A percentile compares a stretch with the other conserved stretches of the same genome.
Conservation (phyloP, 2,113 vertebrate genomes). For the Indicator indicator region DNA sequence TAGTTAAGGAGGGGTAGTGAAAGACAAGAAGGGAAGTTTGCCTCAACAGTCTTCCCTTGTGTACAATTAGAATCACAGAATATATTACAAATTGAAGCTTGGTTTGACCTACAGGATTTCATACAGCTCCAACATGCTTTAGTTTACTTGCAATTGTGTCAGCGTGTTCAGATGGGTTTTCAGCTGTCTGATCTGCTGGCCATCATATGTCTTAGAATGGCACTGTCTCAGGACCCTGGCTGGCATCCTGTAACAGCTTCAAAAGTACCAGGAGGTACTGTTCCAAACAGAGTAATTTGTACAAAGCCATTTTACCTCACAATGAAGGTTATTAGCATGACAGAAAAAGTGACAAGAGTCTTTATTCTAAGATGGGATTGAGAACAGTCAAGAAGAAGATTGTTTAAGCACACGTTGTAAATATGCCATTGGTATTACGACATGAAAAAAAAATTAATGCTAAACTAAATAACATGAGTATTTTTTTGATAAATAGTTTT, state of each 20-base stretch:
- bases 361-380: neutral
- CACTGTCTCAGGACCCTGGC: neutral
- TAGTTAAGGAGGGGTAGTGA: neutral
- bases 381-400: neutral
- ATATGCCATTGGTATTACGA: neutral
- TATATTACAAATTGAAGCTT: neutral
- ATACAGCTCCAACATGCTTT: rapidly evolving
- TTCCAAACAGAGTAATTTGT: neutral
- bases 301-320: neutral
- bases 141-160: rapidly evolving
- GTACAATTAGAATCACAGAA: neutral
- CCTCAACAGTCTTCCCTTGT: neutral
- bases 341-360: neutral
- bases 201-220: neutral
- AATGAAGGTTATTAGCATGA: neutral
- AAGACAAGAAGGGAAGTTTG: neutral
- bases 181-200: neutral
- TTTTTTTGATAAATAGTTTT: constrained; percentile 1
- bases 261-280: neutral
- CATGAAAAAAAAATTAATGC: neutral
- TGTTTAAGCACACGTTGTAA: neutral
- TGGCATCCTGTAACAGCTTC: neutral
- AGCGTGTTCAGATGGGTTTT: rapidly evolving
- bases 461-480: neutral
- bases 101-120: neutral